These are phyloP conservation scores for Neogobius melanostomus DNA, from an alignment of 2,113 vertebrate species.

Conservation along the genomic window DNA sequence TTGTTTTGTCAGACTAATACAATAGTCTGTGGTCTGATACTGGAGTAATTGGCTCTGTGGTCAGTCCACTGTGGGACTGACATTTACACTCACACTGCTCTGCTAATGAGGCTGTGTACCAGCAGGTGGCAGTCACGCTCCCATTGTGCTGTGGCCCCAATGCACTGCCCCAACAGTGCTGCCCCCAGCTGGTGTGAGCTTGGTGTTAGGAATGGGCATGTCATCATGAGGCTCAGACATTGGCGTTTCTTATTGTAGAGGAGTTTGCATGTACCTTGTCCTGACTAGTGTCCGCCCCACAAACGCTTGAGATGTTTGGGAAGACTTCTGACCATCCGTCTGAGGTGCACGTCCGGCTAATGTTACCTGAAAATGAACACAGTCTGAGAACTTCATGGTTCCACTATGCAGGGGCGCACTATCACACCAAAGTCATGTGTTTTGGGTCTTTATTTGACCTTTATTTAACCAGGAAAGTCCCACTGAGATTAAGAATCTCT, in stretches of 20 bases:
- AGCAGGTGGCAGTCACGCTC: neutral
- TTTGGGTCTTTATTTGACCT: too few relatives aligned
- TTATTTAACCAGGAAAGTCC: too few relatives aligned
- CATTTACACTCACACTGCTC: conserved; percentile 9
- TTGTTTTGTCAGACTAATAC: too few relatives aligned
- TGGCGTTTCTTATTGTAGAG: too few relatives aligned
- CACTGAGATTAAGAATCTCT: too few relatives aligned
- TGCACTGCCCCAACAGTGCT: neutral
- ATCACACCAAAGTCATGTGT: too few relatives aligned
- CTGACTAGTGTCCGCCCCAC: conserved; percentile 72
- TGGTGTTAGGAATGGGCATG: too few relatives aligned
- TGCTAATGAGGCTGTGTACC: neutral
- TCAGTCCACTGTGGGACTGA: neutral
- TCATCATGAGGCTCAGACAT: too few relatives aligned
- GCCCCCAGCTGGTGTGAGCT: neutral
- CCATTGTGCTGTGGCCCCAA: neutral
- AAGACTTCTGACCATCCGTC: conserved; percentile 86
- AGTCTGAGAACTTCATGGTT: neutral
- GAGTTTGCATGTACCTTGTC: conserved; percentile 58
- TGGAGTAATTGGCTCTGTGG: neutral
- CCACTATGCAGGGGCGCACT: neutral
- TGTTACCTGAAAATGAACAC: conserved; percentile 79
- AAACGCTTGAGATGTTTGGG: conserved; percentile 82
- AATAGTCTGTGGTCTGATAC: neutral
- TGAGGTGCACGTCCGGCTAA: conserved; percentile 88